Percentiles rank a stretch among this genome's conserved stretches.
Conservation (phyloP, 2,113 vertebrate species). For the Reinhardtius hippoglossoides region DNA sequence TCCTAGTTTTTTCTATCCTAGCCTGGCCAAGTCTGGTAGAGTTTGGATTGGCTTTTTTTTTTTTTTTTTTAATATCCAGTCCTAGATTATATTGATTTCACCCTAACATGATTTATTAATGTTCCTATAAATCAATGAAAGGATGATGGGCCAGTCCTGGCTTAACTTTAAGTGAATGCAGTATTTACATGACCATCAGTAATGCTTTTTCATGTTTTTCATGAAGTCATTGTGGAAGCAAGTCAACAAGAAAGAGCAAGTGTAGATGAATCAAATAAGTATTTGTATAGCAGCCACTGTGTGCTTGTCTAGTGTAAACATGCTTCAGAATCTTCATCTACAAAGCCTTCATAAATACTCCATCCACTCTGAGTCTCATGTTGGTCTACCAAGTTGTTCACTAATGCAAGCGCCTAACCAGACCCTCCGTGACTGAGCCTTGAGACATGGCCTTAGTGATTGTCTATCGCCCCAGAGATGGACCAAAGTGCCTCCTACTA, state of each 20-base stretch:
- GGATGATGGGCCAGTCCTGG: too few relatives aligned
- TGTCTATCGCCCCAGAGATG: slow-evolving; percentile 62
- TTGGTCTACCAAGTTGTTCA: slow-evolving; percentile 5
- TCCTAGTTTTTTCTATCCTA: slow-evolving; percentile 8
- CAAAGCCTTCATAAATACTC: background rate
- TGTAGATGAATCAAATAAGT: too few relatives aligned
- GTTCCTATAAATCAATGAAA: too few relatives aligned
- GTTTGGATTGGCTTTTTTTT: background rate
- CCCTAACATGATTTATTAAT: too few relatives aligned
- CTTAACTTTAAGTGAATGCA: too few relatives aligned
- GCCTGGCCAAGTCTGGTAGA: background rate
- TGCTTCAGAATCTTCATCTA: background rate
- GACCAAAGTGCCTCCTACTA: slow-evolving; percentile 84
- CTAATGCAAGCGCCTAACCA: slow-evolving; percentile 13
- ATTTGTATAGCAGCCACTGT: slow-evolving; percentile 5
- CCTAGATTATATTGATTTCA: background rate
- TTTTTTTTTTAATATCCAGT: too few relatives aligned
- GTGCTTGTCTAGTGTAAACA: background rate
- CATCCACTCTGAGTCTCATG: background rate
- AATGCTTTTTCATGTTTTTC: background rate
- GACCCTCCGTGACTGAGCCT: slow-evolving; percentile 35
- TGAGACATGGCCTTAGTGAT: slow-evolving; percentile 35
- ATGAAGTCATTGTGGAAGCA: background rate
- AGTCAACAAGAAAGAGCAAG: background rate
- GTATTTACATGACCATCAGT: too few relatives aligned